These are phyloP conservation scores for Brachypalpus laphriformis DNA, from an alignment of 2,888 invertebrate species.

Conservation along the genomic window DNA sequence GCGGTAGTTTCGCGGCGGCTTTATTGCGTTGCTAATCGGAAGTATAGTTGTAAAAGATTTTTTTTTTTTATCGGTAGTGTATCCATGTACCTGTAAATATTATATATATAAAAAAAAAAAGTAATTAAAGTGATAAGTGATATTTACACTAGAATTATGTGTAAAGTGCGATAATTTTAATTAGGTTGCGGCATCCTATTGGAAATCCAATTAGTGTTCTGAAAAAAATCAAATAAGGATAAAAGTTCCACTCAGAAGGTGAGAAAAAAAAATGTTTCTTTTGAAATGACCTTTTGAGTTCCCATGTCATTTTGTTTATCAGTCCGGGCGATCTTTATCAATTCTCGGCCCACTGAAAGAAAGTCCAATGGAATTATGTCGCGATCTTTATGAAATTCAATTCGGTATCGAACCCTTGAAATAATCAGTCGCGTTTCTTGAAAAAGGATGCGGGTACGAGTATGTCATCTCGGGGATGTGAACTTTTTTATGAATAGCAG, in stretches of 20 bases:
- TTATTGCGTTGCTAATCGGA: background rate
- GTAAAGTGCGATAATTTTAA: slow-evolving; percentile 28
- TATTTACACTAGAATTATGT: slow-evolving; percentile 36
- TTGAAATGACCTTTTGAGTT: slow-evolving; percentile 44
- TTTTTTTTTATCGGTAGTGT: background rate
- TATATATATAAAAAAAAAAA: background rate
- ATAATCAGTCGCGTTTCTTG: slow-evolving; percentile 40
- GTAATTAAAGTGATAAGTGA: slow-evolving; percentile 42
- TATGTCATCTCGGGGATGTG: slow-evolving; percentile 36
- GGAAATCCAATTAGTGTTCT: slow-evolving; percentile 35
- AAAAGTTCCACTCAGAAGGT: slow-evolving; percentile 54
- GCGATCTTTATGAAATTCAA: slow-evolving; percentile 38
- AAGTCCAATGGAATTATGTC: slow-evolving; percentile 18
- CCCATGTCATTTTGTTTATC: slow-evolving; percentile 44
- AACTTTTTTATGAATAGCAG: slow-evolving; percentile 35
- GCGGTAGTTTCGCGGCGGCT: slow-evolving; percentile 27
- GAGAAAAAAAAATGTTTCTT: slow-evolving; percentile 21
- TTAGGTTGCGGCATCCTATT: background rate
- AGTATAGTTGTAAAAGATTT: background rate
- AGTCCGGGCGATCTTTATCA: slow-evolving; percentile 16
- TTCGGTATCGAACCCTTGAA: slow-evolving; percentile 56
- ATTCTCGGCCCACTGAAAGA: slow-evolving; percentile 1
- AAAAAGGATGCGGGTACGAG: slow-evolving; percentile 63
- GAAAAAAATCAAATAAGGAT: slow-evolving; percentile 51
- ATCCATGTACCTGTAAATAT: slow-evolving; percentile 1